These are phyloP conservation scores for Myotis vivesi DNA, from an alignment of 2,797 vertebrate species.

Conservation along the genomic window DNA sequence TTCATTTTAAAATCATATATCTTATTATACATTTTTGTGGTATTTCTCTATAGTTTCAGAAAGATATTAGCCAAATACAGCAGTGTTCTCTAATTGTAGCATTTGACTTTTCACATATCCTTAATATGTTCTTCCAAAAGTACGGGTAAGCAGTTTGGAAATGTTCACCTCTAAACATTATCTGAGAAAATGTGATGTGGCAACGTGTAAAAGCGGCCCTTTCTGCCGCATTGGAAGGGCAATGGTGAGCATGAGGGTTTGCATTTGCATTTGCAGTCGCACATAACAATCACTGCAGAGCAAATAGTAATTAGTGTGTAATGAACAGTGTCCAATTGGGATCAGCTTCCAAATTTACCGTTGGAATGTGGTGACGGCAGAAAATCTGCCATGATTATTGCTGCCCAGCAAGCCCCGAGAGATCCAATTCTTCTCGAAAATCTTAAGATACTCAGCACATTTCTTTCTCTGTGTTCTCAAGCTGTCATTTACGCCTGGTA, in stretches of 20 bases:
- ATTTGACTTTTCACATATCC: neutral
- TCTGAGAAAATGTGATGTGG: neutral
- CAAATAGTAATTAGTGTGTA: slow-evolving; percentile 62
- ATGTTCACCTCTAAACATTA: neutral
- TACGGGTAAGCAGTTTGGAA: neutral
- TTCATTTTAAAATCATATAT: neutral
- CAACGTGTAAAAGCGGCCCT: neutral
- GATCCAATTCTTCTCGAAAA: neutral
- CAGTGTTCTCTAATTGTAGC: neutral
- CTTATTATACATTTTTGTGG: neutral
- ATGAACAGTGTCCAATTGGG: slow-evolving; percentile 63
- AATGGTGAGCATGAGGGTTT: neutral
- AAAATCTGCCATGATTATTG: slow-evolving; percentile 49
- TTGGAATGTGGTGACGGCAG: slow-evolving; percentile 53
- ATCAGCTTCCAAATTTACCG: slow-evolving; percentile 46
- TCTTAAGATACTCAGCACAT: slow-evolving; percentile 20
- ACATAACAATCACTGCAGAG: slow-evolving; percentile 43
- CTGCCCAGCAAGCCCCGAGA: neutral
- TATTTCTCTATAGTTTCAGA: neutral
- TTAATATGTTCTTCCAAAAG: neutral
- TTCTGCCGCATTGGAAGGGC: neutral
- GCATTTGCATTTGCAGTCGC: neutral
- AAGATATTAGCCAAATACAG: neutral
- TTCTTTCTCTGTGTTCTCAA: slow-evolving; percentile 15
- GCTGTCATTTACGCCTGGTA: neutral